Evolutionary conservation across 2,797 vertebrate genomes (phyloP), one percentile per base, ranked within the genome.

Genomic region (Micromesistius poutassou): DNA sequence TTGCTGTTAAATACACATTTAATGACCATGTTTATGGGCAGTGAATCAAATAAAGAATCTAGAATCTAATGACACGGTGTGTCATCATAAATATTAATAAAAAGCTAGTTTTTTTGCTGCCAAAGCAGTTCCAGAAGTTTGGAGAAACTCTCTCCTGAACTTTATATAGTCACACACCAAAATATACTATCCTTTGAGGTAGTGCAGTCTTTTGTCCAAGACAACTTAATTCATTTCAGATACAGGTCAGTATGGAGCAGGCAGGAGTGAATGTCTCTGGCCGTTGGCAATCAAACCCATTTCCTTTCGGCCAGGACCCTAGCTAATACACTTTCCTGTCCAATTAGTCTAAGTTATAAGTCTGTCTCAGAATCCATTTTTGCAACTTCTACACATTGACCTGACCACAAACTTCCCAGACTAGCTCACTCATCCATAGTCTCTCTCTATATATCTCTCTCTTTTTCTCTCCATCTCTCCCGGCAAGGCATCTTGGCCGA

Each of bases 61-160:
- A 5, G 25, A 72, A 73, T 85, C 81, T 76, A 86, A 75, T 85
- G 85, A 84, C 81, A 86, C 72, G 81, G 77, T 62, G 72, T 74
- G 72, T 80, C 74, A 84, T 87, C 75, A 74, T 83, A 87, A 85
- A 91, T 89, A 90, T 85, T 87, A 79, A 87, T 83, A 79, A 87
- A 82, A 68, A 79, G 83, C 83, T 83, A 89, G 85, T 78, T 83
- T 10, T 88, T 86, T 85, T 72, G 75, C 50, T 72, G 85, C 66
- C 75, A 16, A 55, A 55, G 42, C 19, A 55, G 50, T 55, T 55
- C 50, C 5, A 55, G 16, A 55, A 55, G 50, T 55, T 19, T 55
- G 50, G 50, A 55, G 46, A 50, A 16, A 19, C 13, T 16, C 19
- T 55, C 19, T 16, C 19, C 50, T 22, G 19, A n/a, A 55, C 50